phyloP scores from a whole-genome alignment of 2,113 vertebrate species.

The Vicugna pacos region DNA sequence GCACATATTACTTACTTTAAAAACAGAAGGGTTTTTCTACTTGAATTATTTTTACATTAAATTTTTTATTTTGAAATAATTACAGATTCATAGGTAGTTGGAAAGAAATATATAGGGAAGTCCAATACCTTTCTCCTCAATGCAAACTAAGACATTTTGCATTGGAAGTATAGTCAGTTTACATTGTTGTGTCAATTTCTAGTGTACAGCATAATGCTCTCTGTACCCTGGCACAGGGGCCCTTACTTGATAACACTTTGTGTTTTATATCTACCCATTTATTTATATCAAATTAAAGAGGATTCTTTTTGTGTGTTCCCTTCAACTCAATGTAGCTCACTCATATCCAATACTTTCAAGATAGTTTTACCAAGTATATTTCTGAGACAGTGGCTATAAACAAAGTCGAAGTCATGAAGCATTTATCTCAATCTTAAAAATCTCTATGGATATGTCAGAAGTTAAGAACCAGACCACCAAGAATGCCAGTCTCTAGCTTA shows the following conservation, averaged over 20 bases:
- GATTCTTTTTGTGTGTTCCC: neutral
- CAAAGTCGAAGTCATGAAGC: neutral
- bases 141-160: neutral
- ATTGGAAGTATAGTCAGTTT: too few relatives aligned
- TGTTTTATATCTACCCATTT: neutral
- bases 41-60: neutral
- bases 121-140: neutral
- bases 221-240: too few relatives aligned
- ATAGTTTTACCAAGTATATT: neutral
- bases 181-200: too few relatives aligned
- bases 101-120: constrained; percentile 8
- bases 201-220: too few relatives aligned
- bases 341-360: neutral
- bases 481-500: neutral
- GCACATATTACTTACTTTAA: constrained; percentile 35
- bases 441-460: neutral
- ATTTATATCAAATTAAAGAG: neutral
- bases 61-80: constrained; percentile 1
- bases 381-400: neutral
- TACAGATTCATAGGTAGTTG: neutral
- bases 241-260: too few relatives aligned
- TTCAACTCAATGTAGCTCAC: neutral
- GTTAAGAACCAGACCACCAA: neutral
- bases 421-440: neutral
- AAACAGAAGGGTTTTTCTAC: neutral